Evolutionary conservation across 2,113 vertebrate species (phyloP), one percentile per base, ranked within the genome.

Genomic region (Syrrhaptes paradoxus): DNA sequence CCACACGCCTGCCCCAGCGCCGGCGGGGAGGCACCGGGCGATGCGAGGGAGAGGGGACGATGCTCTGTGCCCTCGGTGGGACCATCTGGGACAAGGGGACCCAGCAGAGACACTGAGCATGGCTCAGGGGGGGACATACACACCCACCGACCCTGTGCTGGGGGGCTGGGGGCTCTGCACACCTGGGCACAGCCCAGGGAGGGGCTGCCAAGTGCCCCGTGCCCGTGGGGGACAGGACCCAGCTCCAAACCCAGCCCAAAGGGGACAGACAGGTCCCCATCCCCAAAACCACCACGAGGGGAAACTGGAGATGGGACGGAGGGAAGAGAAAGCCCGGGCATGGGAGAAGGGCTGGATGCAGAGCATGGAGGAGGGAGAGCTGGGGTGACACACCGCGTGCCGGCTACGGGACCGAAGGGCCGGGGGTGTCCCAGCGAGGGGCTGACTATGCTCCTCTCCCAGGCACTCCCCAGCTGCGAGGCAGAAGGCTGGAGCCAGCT

Each of bases 241-340:
- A 12, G 55, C 46, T 46, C 34, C 25, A 17, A 22, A 10, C 17
- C 34, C 71, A 32, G 19, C 52, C 28, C 4, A 0, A 25, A 66
- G 48, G 52, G 21, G 29, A 48, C 51, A 55, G 34, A 18, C 1
- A 18, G 22, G 55, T 43, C n/a, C 36, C 63, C 16, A 13, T n/a
- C 7, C 31, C 41, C 28, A 0, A n/a, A 59, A 76, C 9, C 0
- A 5, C n/a, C 2, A 2, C 0, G 3, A 29, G 51, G 41, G 26
- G 43, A 45, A 52, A 20, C 17, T 2, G 54, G 71, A 68, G 26
- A 32, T 10, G 73, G 36, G 8, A 66, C 7, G 0, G 0, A 32
- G 5, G 45, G 70, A 28, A 66, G 55, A 73, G 52, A 10, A 19
- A 24, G 2, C 46, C 70, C 63, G 10, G 55, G 70, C 68, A 52